Evolutionary conservation across 2,888 invertebrate genomes (phyloP), one percentile per base, ranked within the genome.

Genomic region (Entomobrya multifasciata): DNA sequence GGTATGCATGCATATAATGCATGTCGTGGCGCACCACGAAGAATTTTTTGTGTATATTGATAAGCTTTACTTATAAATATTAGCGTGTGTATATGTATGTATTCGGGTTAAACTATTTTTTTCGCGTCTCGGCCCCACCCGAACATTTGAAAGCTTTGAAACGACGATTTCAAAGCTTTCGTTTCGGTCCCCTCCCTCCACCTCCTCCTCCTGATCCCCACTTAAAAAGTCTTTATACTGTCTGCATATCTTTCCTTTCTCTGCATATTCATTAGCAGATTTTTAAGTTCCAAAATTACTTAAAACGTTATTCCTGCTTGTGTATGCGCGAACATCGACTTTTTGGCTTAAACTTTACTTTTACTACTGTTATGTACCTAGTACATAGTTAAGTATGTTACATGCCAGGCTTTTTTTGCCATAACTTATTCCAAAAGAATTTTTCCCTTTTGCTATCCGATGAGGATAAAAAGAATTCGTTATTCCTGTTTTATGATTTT

Each of bases 51-150:
- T 65, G 25, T 70, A 67, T 41, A 65, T 20, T 10, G 22, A 36
- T 36, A 36, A 36, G 55, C 41, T 13, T 70, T 17, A 49, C 20
- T 2, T 25, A 10, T 25, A 20, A 22, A 72, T 72, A 44, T 72
- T 17, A 52, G 13, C 60, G 17, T 60, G 17, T 60, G n/a, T n/a
- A n/a, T n/a, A 17, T 60, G 25, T 27, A 60, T 60, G 13, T 52
- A 13, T 52, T 15, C 52, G 5, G 25, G 30, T 41, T 72, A 79
- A 55, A 74, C 57, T 36, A 36, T 60, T 67, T 57, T 67, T 84
- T 78, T 78, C 47, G 62, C 80, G 80, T 86, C 86, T 86, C 86
- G 86, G 76, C 86, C 86, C 86, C 86, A 81, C 86, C 86, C 79
- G 76, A 76, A 30, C 77, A n/a, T n/a, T n/a, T n/a, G n/a, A n/a